Percentiles rank a stretch among this genome's conserved stretches.
These are phyloP conservation scores for Nomada ruficornis DNA, from an alignment of 2,888 invertebrate species.

Conservation along the genomic window DNA sequence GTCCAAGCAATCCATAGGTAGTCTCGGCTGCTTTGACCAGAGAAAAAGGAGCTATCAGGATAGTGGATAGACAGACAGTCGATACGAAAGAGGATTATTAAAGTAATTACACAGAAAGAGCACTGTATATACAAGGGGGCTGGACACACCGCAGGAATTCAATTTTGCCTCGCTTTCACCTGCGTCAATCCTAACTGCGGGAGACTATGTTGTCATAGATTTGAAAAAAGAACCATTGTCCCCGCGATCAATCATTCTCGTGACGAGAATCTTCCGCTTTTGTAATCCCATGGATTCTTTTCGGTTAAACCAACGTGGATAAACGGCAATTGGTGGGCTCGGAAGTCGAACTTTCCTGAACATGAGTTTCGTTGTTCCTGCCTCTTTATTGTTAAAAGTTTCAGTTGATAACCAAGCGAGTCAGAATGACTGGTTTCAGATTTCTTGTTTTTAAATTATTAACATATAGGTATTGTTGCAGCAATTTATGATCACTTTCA, in stretches of 20 bases:
- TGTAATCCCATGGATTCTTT: slow-evolving; percentile 5
- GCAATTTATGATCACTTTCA: too few species aligned
- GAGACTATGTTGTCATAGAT: slow-evolving; percentile 16
- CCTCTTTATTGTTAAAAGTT: too few species aligned
- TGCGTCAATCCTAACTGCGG: slow-evolving; percentile 29
- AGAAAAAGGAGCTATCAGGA: slow-evolving; percentile 44
- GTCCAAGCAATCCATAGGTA: too few species aligned
- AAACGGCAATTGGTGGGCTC: too few species aligned
- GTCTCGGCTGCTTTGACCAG: neutral
- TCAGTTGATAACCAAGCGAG: too few species aligned
- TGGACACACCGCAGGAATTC: slow-evolving; percentile 68
- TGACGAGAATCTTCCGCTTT: slow-evolving; percentile 49
- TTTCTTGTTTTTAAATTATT: too few species aligned
- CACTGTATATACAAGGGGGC: slow-evolving; percentile 28
- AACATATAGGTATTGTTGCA: too few species aligned
- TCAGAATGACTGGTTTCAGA: too few species aligned
- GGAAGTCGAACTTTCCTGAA: too few species aligned
- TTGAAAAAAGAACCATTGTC: slow-evolving; percentile 55
- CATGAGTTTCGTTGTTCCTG: too few species aligned
- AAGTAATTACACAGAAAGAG: slow-evolving; percentile 67
- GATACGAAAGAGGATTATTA: slow-evolving; percentile 67
- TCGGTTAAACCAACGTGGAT: neutral
- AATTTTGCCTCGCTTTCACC: slow-evolving; percentile 77
- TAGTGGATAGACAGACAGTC: slow-evolving; percentile 19
- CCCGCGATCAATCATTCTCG: slow-evolving; percentile 53